phyloP scores from a whole-genome alignment of 2,888 invertebrate genomes.

The Phragmatobia fuliginosa region DNA sequence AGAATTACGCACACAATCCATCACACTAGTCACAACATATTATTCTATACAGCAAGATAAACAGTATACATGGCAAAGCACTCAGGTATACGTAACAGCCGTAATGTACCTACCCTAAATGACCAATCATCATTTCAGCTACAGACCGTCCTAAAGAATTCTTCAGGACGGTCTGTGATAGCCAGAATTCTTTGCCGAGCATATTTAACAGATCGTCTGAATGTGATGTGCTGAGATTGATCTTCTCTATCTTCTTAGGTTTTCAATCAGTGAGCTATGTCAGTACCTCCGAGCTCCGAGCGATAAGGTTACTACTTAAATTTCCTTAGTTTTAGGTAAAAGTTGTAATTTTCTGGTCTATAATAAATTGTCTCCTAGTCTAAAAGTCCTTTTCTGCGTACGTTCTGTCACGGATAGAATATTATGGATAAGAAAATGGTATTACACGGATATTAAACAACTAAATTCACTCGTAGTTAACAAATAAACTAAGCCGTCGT shows the following conservation, averaged over 20 bases:
- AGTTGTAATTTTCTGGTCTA: too few species aligned
- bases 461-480: neutral
- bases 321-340: too few species aligned
- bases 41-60: neutral
- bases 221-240: too few species aligned
- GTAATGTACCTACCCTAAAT: neutral
- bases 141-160: neutral
- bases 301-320: too few species aligned
- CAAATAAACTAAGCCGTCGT: neutral
- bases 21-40: neutral
- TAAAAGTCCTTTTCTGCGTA: neutral
- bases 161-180: too few species aligned
- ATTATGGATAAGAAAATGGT: neutral
- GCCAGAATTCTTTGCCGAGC: too few species aligned
- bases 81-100: too few species aligned
- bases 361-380: too few species aligned
- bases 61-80: neutral
- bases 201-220: too few species aligned
- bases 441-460: neutral
- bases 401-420: neutral
- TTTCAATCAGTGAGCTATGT: too few species aligned
- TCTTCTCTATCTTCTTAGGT: too few species aligned
- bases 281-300: too few species aligned
- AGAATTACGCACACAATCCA: neutral
- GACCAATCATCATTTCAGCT: neutral